Conservation (phyloP, 2,888 invertebrate species). For the Podabrus alpinus region DNA sequence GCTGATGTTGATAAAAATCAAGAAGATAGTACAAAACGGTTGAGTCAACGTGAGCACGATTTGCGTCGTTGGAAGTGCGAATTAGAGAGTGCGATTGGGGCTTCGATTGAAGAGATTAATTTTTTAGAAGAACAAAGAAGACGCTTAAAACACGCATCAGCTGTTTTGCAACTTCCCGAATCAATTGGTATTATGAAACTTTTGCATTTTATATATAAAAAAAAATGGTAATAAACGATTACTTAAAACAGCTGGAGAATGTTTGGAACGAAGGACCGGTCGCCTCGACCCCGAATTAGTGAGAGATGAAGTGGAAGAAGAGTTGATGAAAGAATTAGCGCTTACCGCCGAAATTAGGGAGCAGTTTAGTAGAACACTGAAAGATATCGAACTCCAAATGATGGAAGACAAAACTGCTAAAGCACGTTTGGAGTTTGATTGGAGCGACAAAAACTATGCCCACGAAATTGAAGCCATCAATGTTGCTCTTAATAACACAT, state of each 20-base stretch:
- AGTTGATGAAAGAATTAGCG: conserved; percentile 74
- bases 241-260: conserved; percentile 64
- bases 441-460: conserved; percentile 87
- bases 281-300: conserved; percentile 75
- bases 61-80: conserved; percentile 77
- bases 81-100: conserved; percentile 69
- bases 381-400: conserved; percentile 72
- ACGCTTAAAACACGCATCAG: conserved; percentile 69
- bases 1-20: conserved; percentile 71
- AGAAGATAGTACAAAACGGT: conserved; percentile 66
- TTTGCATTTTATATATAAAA: neutral
- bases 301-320: conserved; percentile 76
- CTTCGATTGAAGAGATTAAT: conserved; percentile 72
- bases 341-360: conserved; percentile 71
- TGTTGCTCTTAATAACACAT: conserved; percentile 70
- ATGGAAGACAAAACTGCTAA: conserved; percentile 79
- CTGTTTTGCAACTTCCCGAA: conserved; percentile 71
- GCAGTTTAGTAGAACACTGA: conserved; percentile 64
- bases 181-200: conserved; percentile 65
- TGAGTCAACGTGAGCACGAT: conserved; percentile 69
- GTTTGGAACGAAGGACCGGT: conserved; percentile 70
- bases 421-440: conserved; percentile 83
- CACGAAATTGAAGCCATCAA: conserved; percentile 76
- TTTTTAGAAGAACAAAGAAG: conserved; percentile 69
- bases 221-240: neutral